phyloP scores from a whole-genome alignment of 2,888 invertebrate genomes.

The Drosophila borealis region DNA sequence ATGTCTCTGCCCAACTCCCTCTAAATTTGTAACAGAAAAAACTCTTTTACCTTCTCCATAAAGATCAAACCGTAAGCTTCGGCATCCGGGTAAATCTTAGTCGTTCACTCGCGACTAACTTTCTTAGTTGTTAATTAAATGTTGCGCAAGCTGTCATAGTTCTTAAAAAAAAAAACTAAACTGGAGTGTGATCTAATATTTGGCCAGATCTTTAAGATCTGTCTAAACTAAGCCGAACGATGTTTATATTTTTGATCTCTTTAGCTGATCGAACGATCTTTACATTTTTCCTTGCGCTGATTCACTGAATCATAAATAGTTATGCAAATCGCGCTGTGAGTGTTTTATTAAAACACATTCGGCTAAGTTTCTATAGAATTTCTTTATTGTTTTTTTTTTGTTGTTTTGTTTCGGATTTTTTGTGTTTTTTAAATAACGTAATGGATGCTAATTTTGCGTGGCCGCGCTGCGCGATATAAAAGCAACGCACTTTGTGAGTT shows the following conservation, averaged over 20 bases:
- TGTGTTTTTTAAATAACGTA: constrained; percentile 54
- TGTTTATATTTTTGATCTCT: constrained; percentile 3
- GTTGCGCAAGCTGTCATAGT: constrained; percentile 15
- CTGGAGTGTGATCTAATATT: constrained; percentile 7
- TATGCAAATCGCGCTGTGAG: constrained; percentile 73
- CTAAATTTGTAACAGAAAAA: too few species aligned
- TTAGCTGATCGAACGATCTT: not conserved
- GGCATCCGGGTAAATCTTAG: not conserved
- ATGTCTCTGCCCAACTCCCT: too few species aligned
- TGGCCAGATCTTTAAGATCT: not conserved
- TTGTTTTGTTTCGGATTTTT: constrained; percentile 25
- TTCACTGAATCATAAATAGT: constrained; percentile 41
- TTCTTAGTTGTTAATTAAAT: constrained; percentile 26
- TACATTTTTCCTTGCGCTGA: constrained; percentile 40
- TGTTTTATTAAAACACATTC: constrained; percentile 66
- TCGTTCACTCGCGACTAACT: not conserved
- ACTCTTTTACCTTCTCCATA: too few species aligned
- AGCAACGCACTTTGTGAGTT: constrained; percentile 43
- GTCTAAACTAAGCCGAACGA: not conserved
- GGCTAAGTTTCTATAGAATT: constrained; percentile 70
- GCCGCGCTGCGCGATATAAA: constrained; percentile 74
- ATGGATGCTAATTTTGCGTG: constrained; percentile 73
- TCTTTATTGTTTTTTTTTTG: constrained; percentile 52
- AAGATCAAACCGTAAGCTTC: too few species aligned
- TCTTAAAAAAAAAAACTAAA: not conserved